Conservation (phyloP, 2,113 vertebrate genomes). For the Pontoporia blainvillei region DNA sequence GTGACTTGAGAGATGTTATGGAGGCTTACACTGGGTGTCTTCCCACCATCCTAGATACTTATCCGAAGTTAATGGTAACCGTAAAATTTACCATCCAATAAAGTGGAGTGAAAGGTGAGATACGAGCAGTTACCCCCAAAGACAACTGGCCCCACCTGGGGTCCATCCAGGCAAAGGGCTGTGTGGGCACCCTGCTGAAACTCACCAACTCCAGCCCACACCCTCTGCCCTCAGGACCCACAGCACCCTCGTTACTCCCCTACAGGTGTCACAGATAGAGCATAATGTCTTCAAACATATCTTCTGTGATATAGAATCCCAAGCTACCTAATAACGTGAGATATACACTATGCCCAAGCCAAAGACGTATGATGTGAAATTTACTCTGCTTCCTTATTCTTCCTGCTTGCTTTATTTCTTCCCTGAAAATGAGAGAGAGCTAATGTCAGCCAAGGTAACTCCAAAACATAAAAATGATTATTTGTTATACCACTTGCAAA, state of each 20-base stretch:
- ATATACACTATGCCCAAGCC: background rate
- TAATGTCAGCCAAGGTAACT: background rate
- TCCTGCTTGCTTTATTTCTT: background rate
- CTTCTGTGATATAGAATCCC: background rate
- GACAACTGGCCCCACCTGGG: background rate
- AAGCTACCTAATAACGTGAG: background rate
- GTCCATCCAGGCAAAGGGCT: background rate
- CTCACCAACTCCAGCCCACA: background rate
- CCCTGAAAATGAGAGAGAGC: background rate
- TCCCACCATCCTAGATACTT: fast-evolving
- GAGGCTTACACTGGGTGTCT: background rate
- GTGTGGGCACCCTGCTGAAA: background rate
- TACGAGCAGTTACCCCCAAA: background rate
- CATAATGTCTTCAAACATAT: fast-evolving
- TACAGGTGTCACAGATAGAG: background rate
- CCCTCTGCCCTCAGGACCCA: background rate
- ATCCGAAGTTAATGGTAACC: background rate
- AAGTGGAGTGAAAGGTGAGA: background rate
- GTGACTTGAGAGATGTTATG: background rate
- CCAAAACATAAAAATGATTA: background rate
- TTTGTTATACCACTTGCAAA: background rate
- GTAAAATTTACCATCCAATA: background rate
- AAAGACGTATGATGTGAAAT: fast-evolving
- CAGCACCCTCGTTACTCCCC: fast-evolving
- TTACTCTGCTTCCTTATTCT: background rate